Base-by-base conservation (phyloP, 2,797 vertebrate genomes). In the Pseudopleuronectes americanus region DNA sequence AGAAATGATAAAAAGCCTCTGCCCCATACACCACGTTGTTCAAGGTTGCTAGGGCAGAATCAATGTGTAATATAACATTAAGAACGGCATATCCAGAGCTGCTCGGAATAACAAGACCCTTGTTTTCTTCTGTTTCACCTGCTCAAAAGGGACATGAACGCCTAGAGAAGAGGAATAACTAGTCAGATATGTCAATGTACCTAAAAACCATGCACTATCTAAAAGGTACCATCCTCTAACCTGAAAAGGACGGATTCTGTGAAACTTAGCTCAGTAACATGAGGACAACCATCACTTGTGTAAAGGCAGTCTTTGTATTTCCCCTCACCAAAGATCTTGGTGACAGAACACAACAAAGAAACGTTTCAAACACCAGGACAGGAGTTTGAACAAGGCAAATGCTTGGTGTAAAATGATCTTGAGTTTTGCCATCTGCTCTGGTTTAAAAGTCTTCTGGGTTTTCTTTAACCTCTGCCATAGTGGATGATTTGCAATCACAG, bases 301-400 rank as follows among this genome's bases (percentile, higher is more conserved):
- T 2, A 4, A 16, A 19, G 22, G 43, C 4, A 1, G 5, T 19
- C 43, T 45, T 45, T 45, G 43, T 45, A 19, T 19, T 19, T 19
- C 45, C 65, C 16, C n/a, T 41, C 19, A 8, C 7, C 36, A 68
- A 45, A 68, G n/a, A 71, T 62, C 45, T 49, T 4, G 22, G 1
- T 12, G 45, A 51, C 53, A 51, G 45, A 49, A 33, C 24, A 33
- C 28, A 70, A 84, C 73, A 87, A 81, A 81, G 80, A 45, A 51
- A 60, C 61, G 24, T 52, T 81, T 79, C 57, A 80, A 55, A 67
- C 4, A 51, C 57, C 47, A 49, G 21, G 70, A 69, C 8, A 23
- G 22, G n/a, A 55, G 58, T 45, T 19, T 7, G 53, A 49, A 60
- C n/a, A 76, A 73, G 59, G 26, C 22, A 33, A n/a, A 5, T 3